Percentiles rank a stretch among this genome's conserved stretches.
These are phyloP conservation scores for Serranus cabrilla DNA, from an alignment of 2,797 vertebrate genomes.

Conservation along the genomic window DNA sequence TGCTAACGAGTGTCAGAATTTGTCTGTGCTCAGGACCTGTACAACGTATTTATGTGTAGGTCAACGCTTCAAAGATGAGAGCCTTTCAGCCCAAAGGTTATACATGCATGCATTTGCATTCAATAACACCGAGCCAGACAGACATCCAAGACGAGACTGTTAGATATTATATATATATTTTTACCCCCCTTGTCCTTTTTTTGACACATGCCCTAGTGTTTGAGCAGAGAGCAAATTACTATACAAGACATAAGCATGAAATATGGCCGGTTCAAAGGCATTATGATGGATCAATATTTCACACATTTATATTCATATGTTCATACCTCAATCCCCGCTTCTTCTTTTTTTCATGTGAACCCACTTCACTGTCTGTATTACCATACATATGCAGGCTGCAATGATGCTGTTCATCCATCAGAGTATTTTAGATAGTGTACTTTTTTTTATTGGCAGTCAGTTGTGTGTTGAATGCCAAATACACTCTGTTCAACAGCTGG, in stretches of 20 bases:
- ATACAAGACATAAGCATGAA: constrained; percentile 72
- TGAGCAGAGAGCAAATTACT: constrained; percentile 75
- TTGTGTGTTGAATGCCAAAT: constrained; percentile 61
- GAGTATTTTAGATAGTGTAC: constrained; percentile 42
- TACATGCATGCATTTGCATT: constrained; percentile 88
- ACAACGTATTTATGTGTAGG: constrained; percentile 85
- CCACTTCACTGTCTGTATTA: constrained; percentile 68
- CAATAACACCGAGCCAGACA: constrained; percentile 68
- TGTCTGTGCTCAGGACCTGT: constrained; percentile 83
- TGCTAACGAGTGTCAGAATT: constrained; percentile 85
- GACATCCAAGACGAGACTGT: constrained; percentile 54
- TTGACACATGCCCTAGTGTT: constrained; percentile 70
- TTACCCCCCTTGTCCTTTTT: constrained; percentile 34
- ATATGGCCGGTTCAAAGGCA: constrained; percentile 72
- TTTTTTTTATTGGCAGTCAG: constrained; percentile 53
- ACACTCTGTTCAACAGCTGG: constrained; percentile 43
- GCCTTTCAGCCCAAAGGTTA: constrained; percentile 87
- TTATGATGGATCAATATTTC: constrained; percentile 82
- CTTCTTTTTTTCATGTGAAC: constrained; percentile 35
- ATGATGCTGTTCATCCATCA: constrained; percentile 60
- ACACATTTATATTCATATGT: constrained; percentile 83
- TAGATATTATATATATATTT: constrained; percentile 58
- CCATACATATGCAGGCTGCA: constrained; percentile 60
- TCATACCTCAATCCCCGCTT: constrained; percentile 59
- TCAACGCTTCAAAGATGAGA: constrained; percentile 88